Evolutionary conservation across 2,888 invertebrate genomes (phyloP).

Genomic region (Acheta domesticus): DNA sequence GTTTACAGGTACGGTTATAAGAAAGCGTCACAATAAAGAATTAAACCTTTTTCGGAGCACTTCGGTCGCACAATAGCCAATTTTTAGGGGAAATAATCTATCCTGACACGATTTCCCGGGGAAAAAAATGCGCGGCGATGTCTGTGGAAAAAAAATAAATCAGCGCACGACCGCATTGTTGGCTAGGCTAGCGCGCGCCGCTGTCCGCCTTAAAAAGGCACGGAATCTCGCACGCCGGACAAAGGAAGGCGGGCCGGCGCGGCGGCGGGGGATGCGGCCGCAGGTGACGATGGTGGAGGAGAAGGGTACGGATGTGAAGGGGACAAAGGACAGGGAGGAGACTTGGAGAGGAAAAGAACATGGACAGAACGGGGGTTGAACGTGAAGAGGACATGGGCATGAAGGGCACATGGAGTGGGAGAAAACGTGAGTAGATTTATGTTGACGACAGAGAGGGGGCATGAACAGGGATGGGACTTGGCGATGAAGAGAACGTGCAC

Average conservation of each 20-base stretch:
- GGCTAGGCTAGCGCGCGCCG: not conserved
- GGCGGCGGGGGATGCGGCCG: not conserved
- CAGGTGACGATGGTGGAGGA: too few species aligned
- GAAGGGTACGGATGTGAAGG: too few species aligned
- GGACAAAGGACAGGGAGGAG: too few species aligned
- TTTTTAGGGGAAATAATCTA: slow-evolving; percentile 7
- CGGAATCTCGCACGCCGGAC: not conserved
- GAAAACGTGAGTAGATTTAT: too few species aligned
- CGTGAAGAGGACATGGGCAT: too few species aligned
- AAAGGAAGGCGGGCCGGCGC: not conserved
- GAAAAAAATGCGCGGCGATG: not conserved
- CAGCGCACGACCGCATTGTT: not conserved
- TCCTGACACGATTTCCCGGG: not conserved
- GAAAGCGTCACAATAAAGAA: slow-evolving; percentile 2
- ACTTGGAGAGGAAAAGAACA: too few species aligned
- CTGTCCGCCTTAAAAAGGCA: not conserved
- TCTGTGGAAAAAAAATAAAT: not conserved
- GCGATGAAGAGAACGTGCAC: too few species aligned
- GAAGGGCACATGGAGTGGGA: too few species aligned
- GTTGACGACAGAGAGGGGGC: too few species aligned
- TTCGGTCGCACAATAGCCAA: not conserved
- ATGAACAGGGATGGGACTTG: too few species aligned
- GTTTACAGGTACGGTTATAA: slow-evolving; percentile 7
- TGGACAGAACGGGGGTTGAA: too few species aligned
- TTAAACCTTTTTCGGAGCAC: not conserved